Percentiles rank a stretch among this genome's conserved stretches.
Conservation (phyloP, 2,888 invertebrate genomes). For the Norana najaformis region DNA sequence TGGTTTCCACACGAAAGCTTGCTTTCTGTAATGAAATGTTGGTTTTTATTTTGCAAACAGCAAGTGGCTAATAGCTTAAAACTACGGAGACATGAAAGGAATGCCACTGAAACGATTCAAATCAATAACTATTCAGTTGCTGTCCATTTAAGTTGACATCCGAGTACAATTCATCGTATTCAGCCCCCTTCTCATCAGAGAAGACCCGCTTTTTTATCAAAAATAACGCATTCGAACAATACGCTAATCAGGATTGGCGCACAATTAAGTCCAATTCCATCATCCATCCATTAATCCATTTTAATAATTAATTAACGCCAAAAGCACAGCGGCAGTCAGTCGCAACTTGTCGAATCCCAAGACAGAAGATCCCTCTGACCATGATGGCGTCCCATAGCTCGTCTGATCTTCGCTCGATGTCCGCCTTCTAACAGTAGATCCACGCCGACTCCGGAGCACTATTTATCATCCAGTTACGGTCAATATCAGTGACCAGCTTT, state of each 20-base stretch:
- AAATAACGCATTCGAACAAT: background rate
- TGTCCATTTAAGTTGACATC: too few relatives aligned
- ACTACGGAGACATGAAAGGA: too few relatives aligned
- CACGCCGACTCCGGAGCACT: background rate
- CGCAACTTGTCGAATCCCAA: background rate
- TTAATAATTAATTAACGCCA: background rate
- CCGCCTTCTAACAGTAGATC: background rate
- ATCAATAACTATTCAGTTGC: too few relatives aligned
- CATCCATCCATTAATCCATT: background rate
- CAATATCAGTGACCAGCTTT: background rate
- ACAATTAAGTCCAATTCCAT: background rate
- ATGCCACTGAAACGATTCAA: too few relatives aligned
- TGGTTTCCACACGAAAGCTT: too few relatives aligned
- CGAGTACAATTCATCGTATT: too few relatives aligned
- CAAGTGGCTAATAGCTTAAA: too few relatives aligned
- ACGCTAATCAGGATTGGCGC: background rate
- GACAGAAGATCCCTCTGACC: background rate
- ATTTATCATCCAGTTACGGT: background rate
- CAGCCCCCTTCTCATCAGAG: too few relatives aligned
- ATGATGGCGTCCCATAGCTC: background rate
- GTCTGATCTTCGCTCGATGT: conserved; percentile 2
- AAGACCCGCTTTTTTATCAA: background rate
- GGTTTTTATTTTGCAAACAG: too few relatives aligned
- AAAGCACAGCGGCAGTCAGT: background rate
- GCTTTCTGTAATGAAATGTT: too few relatives aligned